phyloP scores from a whole-genome alignment of 2,113 vertebrate genomes.

The Lepus timidus region DNA sequence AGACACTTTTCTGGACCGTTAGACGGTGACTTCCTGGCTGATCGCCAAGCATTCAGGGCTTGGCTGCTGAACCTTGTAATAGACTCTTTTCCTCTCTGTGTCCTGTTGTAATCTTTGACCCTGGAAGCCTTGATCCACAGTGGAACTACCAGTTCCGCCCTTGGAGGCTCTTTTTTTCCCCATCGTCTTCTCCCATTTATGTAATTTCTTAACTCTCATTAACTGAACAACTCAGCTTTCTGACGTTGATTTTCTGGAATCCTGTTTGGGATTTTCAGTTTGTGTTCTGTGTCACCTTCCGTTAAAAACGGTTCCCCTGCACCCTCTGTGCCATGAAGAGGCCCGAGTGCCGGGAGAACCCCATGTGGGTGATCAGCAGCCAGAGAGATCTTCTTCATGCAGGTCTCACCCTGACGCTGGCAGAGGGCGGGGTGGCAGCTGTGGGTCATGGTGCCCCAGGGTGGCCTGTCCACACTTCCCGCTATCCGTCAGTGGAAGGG shows the following conservation, averaged over 20 bases:
- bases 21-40: slow-evolving; percentile 82
- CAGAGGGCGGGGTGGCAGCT: neutral
- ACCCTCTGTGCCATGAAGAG: neutral
- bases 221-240: neutral
- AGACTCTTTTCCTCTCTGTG: slow-evolving; percentile 55
- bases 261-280: neutral
- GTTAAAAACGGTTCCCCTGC: neutral
- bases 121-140: neutral
- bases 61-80: slow-evolving; percentile 81
- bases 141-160: neutral
- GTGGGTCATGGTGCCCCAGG: neutral
- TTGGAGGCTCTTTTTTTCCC: neutral
- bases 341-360: neutral
- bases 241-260: slow-evolving; percentile 34
- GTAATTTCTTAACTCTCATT: neutral
- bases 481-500: neutral
- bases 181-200: neutral
- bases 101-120: slow-evolving; percentile 65
- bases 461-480: neutral
- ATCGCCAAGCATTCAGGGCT: slow-evolving; percentile 64
- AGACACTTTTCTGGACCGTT: slow-evolving; percentile 83
- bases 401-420: neutral
- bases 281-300: neutral
- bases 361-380: neutral
- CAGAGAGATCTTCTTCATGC: neutral